Conservation (phyloP, 1,140 invertebrate genomes). For the Nymphalis io region DNA sequence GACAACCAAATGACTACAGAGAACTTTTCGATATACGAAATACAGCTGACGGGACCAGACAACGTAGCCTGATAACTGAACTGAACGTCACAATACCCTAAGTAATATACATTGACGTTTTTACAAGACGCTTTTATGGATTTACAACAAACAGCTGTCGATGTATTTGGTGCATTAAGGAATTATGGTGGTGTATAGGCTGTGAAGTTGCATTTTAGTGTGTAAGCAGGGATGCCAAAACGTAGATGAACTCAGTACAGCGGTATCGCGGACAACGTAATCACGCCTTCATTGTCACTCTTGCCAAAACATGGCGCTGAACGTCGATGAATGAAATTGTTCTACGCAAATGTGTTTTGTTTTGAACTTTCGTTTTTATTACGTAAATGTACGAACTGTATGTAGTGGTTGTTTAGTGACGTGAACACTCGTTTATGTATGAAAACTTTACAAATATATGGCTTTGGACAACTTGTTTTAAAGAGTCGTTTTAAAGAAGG, state of each 20-base stretch:
- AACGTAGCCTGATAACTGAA: neutral
- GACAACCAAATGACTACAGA: constrained; percentile 31
- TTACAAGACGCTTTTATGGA: neutral
- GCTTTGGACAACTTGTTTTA: neutral
- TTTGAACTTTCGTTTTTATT: neutral
- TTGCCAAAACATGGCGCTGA: neutral
- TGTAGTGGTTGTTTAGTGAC: neutral
- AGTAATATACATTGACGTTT: neutral
- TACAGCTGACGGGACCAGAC: constrained; percentile 1
- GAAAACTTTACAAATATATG: neutral
- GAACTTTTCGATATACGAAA: constrained; percentile 16
- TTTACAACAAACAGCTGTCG: neutral
- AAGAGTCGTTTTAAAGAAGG: too few relatives aligned
- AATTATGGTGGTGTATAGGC: neutral
- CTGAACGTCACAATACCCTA: neutral
- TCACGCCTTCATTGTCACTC: constrained; percentile 1
- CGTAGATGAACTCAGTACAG: constrained; percentile 2
- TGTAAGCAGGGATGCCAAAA: neutral
- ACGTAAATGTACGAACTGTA: neutral
- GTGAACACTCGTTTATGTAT: neutral
- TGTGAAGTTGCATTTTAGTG: neutral
- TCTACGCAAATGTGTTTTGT: neutral
- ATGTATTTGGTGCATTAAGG: neutral
- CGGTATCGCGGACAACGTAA: neutral
- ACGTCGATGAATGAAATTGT: constrained; percentile 1